A percentile compares a stretch with the other conserved stretches of the same genome.
These are phyloP conservation scores for Agrochola lota DNA, from an alignment of 2,888 invertebrate species.

Conservation along the genomic window DNA sequence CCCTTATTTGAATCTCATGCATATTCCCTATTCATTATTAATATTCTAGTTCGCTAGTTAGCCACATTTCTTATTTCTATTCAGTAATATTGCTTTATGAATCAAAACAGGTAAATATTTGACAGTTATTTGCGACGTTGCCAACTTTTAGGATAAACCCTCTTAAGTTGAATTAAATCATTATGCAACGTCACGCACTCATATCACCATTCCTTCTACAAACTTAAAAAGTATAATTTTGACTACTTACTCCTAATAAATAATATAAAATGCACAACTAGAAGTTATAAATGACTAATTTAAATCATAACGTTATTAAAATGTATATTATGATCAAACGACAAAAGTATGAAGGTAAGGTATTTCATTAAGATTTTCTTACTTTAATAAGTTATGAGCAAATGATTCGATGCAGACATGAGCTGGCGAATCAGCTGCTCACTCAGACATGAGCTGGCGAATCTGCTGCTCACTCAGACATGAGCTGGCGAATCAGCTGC, in stretches of 20 bases:
- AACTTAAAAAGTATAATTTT: slow-evolving; percentile 22
- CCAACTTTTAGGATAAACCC: too few relatives aligned
- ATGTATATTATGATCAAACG: slow-evolving; percentile 4
- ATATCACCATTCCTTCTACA: neutral
- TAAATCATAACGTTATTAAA: slow-evolving; percentile 17
- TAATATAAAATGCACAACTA: slow-evolving; percentile 52
- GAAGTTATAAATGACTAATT: slow-evolving; percentile 39
- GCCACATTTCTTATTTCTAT: too few relatives aligned
- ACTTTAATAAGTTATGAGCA: slow-evolving; percentile 1
- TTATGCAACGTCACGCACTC: neutral
- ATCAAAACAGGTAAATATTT: too few relatives aligned
- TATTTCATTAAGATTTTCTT: neutral
- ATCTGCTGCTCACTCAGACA: neutral
- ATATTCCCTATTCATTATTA: too few relatives aligned
- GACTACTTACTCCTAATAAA: slow-evolving; percentile 42
- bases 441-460: neutral
- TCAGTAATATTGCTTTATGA: too few relatives aligned
- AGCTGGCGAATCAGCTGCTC: neutral
- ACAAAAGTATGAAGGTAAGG: neutral
- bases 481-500: neutral
- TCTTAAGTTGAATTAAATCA: neutral
- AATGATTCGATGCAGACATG: neutral
- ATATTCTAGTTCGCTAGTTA: too few relatives aligned
- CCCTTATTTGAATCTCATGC: too few relatives aligned
- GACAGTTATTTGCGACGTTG: too few relatives aligned